These are phyloP conservation scores for Periphyllus acericola DNA, from an alignment of 2,888 invertebrate species.

Conservation along the genomic window DNA sequence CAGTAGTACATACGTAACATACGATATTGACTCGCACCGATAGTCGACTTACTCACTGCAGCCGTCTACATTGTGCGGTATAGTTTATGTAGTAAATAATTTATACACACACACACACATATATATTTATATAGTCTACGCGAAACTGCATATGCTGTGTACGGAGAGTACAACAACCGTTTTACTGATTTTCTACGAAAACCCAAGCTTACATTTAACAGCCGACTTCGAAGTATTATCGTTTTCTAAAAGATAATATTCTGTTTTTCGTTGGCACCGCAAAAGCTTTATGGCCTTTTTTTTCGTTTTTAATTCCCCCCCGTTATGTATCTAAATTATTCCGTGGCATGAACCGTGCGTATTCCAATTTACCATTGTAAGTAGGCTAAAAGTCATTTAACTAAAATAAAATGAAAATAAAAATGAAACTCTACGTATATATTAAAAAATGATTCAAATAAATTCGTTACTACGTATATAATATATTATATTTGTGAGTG, in stretches of 20 bases:
- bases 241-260: not conserved
- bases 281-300: not conserved
- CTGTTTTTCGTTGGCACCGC: not conserved
- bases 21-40: no score
- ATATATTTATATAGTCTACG: no score
- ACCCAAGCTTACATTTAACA: not conserved
- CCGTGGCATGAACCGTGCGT: conserved; percentile 27
- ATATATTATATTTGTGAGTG: no score
- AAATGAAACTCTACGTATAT: not conserved
- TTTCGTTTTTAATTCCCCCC: not conserved
- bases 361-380: conserved; percentile 17
- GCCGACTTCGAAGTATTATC: not conserved
- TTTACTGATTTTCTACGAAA: no score
- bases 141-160: no score
- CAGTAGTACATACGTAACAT: no score
- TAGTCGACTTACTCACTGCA: no score
- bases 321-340: conserved; percentile 36
- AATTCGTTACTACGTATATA: conserved; percentile 18
- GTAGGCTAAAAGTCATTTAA: conserved; percentile 23
- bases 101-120: no score
- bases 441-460: conserved; percentile 43
- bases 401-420: not conserved
- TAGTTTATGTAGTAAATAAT: no score
- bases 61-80: no score
- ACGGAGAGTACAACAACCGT: no score